A percentile compares a stretch with the other conserved stretches of the same genome.
Evolutionary conservation across 2,888 invertebrate genomes (phyloP).

Genomic region (Achlya flavicornis): DNA sequence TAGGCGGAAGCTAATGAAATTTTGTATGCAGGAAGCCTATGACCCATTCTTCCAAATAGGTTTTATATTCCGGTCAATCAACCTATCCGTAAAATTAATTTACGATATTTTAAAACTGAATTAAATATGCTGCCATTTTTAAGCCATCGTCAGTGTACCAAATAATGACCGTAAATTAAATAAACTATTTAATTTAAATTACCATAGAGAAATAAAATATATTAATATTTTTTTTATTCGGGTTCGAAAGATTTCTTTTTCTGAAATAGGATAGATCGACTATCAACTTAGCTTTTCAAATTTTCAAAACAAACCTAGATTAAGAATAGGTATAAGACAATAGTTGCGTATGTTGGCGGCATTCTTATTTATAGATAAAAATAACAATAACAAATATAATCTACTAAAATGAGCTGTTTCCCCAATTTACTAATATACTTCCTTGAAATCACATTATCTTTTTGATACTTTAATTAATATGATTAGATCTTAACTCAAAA

Average conservation of each 20-base stretch:
- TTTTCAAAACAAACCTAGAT: no score
- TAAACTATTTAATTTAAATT: no score
- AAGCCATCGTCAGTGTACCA: neutral
- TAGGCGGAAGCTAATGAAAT: neutral
- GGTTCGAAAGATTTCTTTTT: no score
- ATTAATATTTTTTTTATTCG: no score
- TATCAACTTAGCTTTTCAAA: no score
- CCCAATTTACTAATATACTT: neutral
- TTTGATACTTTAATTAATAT: neutral
- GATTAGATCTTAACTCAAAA: neutral
- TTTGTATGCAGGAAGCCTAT: slow-evolving; percentile 6
- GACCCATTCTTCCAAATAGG: slow-evolving; percentile 5
- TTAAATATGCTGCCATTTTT: neutral
- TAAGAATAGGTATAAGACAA: neutral
- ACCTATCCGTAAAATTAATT: neutral
- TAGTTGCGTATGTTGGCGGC: neutral
- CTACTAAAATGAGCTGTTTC: neutral
- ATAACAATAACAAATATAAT: neutral
- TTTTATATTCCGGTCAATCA: slow-evolving; percentile 2
- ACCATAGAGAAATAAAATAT: no score
- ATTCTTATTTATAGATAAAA: neutral
- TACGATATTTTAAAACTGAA: neutral
- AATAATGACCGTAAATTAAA: no score
- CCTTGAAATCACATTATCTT: neutral
- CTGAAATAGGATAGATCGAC: no score